Percentiles rank a stretch among this genome's conserved stretches.
phyloP scores from a whole-genome alignment of 2,113 vertebrate genomes.

The Sorex fumeus region DNA sequence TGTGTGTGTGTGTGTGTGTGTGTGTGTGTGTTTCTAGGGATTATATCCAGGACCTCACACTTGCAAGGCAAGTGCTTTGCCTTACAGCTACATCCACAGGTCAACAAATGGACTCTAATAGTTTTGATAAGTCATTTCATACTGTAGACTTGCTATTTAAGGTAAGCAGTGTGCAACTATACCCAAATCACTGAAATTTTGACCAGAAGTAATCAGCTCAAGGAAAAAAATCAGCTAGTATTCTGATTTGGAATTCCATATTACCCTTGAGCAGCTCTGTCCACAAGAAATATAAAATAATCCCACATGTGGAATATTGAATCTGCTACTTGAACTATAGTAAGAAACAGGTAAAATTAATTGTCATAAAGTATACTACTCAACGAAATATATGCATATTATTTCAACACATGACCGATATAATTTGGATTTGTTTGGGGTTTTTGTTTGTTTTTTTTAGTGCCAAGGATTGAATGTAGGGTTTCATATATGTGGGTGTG shows the following conservation, averaged over 20 bases:
- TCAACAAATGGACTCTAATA: background rate
- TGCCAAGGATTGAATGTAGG: too few relatives aligned
- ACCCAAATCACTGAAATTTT: slow-evolving; percentile 22
- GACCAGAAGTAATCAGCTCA: background rate
- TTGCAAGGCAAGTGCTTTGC: too few relatives aligned
- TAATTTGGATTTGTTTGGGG: too few relatives aligned
- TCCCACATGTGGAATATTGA: slow-evolving; percentile 54
- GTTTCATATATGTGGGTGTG: too few relatives aligned
- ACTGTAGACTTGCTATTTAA: background rate
- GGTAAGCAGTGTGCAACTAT: background rate
- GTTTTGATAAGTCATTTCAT: background rate
- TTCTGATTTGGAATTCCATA: slow-evolving; percentile 63
- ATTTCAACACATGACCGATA: slow-evolving; percentile 29
- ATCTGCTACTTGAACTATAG: slow-evolving; percentile 30
- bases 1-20: too few relatives aligned
- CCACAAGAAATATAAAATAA: slow-evolving; percentile 34
- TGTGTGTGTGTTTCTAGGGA: too few relatives aligned
- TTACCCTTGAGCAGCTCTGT: slow-evolving; percentile 28
- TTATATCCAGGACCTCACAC: too few relatives aligned
- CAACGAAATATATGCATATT: slow-evolving; percentile 36
- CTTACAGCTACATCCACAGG: too few relatives aligned
- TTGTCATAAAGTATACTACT: slow-evolving; percentile 55
- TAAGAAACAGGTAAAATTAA: slow-evolving; percentile 56
- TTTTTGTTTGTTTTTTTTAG: background rate
- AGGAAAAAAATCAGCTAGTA: background rate